Base-by-base conservation (phyloP, 2,888 invertebrate genomes). In the Eristalis pertinax region DNA sequence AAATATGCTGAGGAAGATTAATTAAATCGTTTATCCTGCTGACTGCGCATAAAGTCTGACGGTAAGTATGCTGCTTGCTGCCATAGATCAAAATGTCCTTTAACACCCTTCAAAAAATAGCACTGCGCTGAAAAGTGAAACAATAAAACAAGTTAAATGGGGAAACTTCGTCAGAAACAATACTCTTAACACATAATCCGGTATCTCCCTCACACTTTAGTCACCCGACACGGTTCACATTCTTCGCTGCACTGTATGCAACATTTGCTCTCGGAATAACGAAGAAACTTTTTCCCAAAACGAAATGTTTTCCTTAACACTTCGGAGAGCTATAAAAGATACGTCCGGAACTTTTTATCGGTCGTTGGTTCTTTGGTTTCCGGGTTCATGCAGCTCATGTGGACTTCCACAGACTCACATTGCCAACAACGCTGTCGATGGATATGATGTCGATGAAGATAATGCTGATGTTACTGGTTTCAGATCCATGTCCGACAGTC, bases 241-340 rank as follows among this genome's bases (percentile, higher is more conserved):
- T 60, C 60, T 29, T 60, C 26, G 24, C 60, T 60, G 60, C 60
- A 50, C 24, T 60, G 60, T 29, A 60, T 60, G 60, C 60, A 60
- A 29, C 60, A 60, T 60, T 60, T 60, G 26, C 60, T 60, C 26
- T 69, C 22, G n/a, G n/a, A 75, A 68, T 63, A 75, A 75, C 41
- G 32, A 22, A 74, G 63, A 69, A 65, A 81, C 74, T 68, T 75
- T 81, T 81, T 81, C 64, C 64, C 74, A 62, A 81, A 81, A 69
- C 81, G 74, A 74, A 81, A 75, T 81, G 74, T 68, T 75, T 81
- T 74, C 68, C 63, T 74, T 69, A 74, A 81, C 81, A 81, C 81
- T 81, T 81, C 64, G 64, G 81, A 81, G 74, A 58, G 81, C 63
- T 69, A 81, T 81, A 81, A 81, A 81, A 64, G 63, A 81, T 81